A percentile compares a stretch with the other conserved stretches of the same genome.
Evolutionary conservation across 30 jellyfish, hydroid and myxozoan species (phyloP).

Genomic region (Cassiopea andromeda): DNA sequence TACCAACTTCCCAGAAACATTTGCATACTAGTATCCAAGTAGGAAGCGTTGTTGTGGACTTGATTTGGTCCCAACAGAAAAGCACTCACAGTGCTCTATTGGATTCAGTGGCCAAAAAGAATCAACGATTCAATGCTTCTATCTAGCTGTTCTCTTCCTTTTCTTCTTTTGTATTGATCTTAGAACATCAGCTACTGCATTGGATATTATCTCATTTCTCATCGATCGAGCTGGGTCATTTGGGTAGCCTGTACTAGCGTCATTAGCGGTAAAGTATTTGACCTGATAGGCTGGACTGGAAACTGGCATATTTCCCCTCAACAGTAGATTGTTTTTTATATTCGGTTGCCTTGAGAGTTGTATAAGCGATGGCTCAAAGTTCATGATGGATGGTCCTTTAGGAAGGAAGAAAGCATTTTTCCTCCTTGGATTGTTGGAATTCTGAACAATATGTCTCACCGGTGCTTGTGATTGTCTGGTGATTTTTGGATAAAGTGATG

Average conservation of each 20-base stretch:
- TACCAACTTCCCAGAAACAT: not conserved
- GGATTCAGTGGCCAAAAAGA: not conserved
- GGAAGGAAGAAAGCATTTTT: slow-evolving; percentile 11
- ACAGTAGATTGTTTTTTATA: not conserved
- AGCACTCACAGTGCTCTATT: not conserved
- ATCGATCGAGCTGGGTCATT: slow-evolving; percentile 61
- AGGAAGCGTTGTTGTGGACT: not conserved
- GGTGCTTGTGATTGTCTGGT: slow-evolving; percentile 32
- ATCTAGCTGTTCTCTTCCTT: slow-evolving; percentile 30
- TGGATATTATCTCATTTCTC: slow-evolving; percentile 73
- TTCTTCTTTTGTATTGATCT: slow-evolving; percentile 57
- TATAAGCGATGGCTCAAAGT: slow-evolving; percentile 41
- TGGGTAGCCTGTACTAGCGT: slow-evolving; percentile 19
- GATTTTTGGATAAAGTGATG: slow-evolving; percentile 13
- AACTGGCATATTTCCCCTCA: slow-evolving; percentile 64
- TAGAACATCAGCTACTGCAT: slow-evolving; percentile 75
- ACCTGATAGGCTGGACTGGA: slow-evolving; percentile 78
- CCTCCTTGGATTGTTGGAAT: not conserved
- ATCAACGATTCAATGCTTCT: not conserved
- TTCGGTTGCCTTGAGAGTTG: not conserved
- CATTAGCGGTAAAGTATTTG: slow-evolving; percentile 38
- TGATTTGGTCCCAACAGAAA: not conserved
- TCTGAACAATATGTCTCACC: slow-evolving; percentile 36
- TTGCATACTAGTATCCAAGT: not conserved
- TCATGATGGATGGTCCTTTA: slow-evolving; percentile 79